Evolutionary conservation across 2,888 invertebrate species (phyloP).

Genomic region (Mystacides longicornis): DNA sequence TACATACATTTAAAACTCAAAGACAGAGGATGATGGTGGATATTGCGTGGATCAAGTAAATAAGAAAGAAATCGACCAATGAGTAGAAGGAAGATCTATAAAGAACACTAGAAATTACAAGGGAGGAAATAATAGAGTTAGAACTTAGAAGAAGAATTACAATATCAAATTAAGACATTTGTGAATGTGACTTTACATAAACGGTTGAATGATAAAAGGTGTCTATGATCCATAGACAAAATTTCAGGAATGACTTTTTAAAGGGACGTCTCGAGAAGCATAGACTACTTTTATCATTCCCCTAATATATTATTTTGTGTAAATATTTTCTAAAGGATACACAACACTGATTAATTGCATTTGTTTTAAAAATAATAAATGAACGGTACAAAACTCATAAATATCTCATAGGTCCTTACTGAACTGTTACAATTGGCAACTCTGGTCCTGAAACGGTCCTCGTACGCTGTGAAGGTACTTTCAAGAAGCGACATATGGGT

Average conservation of each 20-base stretch:
- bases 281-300: too few relatives aligned
- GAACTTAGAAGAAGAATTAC: too few relatives aligned
- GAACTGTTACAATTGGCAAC: conserved; percentile 35
- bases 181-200: too few relatives aligned
- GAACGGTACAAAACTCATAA: conserved; percentile 1
- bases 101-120: neutral
- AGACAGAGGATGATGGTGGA: neutral
- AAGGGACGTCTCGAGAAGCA: too few relatives aligned
- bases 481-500: conserved; percentile 50
- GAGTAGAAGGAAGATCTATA: neutral
- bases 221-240: too few relatives aligned
- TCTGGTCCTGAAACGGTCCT: conserved; percentile 18
- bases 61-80: neutral
- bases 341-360: neutral
- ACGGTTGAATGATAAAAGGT: too few relatives aligned
- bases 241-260: too few relatives aligned
- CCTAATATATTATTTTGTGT: too few relatives aligned
- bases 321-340: neutral
- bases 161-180: too few relatives aligned
- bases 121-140: neutral
- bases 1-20: neutral
- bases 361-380: neutral
- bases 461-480: conserved; percentile 31
- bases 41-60: neutral
- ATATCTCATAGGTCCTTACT: conserved; percentile 38